phyloP scores from a whole-genome alignment of 1,140 invertebrate genomes.

The Drosophila parvula region DNA sequence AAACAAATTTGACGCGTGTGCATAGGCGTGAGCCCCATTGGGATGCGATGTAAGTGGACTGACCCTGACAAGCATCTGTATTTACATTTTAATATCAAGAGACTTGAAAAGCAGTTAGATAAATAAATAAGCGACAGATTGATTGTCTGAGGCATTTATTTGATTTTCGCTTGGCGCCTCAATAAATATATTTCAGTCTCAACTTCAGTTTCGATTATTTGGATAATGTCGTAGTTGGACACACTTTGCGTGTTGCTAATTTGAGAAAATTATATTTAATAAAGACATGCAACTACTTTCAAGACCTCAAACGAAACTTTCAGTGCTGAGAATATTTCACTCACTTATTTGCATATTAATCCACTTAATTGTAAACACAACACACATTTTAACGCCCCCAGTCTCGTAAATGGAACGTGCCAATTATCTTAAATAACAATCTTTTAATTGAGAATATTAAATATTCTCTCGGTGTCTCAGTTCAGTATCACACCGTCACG shows the following conservation, averaged over 20 bases:
- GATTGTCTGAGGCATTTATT: no score
- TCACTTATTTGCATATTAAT: constrained; percentile 14
- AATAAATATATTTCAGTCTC: background rate
- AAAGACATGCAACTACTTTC: constrained; percentile 1
- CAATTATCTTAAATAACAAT: constrained; percentile 4
- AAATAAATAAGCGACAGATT: no score
- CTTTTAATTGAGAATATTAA: background rate
- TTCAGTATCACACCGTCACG: background rate
- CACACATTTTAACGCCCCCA: constrained; percentile 2
- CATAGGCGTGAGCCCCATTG: no score
- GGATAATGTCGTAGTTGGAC: background rate
- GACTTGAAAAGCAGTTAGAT: no score
- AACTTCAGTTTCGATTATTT: background rate
- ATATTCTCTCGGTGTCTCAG: background rate
- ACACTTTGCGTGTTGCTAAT: constrained; percentile 4
- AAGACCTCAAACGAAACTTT: background rate
- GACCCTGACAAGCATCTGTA: no score
- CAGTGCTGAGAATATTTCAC: constrained; percentile 5
- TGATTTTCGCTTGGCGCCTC: background rate
- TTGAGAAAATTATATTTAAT: background rate
- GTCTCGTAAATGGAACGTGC: background rate
- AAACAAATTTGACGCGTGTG: no score
- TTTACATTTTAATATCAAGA: no score
- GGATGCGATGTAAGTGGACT: no score
- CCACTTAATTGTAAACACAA: background rate